Percentiles rank a stretch among this genome's conserved stretches.
Conservation (phyloP, 1,140 invertebrate genomes). For the Caenorhabditis brenneri region DNA sequence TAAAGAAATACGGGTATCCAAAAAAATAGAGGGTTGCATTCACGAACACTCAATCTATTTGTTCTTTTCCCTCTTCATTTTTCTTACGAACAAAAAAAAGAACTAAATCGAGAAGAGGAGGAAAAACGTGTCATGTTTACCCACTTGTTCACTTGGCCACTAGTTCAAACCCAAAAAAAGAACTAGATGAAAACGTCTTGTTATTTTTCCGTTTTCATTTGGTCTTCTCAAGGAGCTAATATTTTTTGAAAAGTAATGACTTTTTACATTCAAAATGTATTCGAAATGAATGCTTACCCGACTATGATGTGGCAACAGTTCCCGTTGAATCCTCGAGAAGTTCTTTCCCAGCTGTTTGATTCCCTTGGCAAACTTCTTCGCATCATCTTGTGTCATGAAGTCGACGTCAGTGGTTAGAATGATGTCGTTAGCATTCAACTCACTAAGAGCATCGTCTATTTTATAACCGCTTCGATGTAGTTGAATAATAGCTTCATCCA, state of each 20-base stretch:
- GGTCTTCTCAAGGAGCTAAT: too few relatives aligned
- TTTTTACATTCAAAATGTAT: too few relatives aligned
- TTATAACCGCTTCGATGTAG: constrained; percentile 68
- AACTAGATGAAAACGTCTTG: neutral
- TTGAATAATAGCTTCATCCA: constrained; percentile 49
- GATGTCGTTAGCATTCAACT: constrained; percentile 57
- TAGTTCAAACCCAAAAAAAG: neutral
- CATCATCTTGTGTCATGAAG: constrained; percentile 65
- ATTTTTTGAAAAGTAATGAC: too few relatives aligned
- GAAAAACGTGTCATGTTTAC: constrained; percentile 29
- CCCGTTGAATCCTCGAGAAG: constrained; percentile 95
- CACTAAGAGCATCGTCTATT: constrained; percentile 61
- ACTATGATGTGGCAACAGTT: constrained; percentile 92
- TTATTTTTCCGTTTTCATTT: neutral
- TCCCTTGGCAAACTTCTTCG: constrained; percentile 96
- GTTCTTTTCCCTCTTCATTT: constrained; percentile 13
- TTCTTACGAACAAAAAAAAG: neutral
- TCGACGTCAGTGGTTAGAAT: constrained; percentile 56
- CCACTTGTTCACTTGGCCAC: neutral
- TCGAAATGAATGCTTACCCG: constrained; percentile 78
- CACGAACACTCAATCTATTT: constrained; percentile 26
- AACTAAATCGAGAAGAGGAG: neutral
- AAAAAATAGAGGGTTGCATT: constrained; percentile 15
- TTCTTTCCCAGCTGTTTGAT: constrained; percentile 97
- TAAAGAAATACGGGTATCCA: neutral